Evolutionary conservation across 2,888 invertebrate genomes (phyloP).

Genomic region (Tyria jacobaeae): DNA sequence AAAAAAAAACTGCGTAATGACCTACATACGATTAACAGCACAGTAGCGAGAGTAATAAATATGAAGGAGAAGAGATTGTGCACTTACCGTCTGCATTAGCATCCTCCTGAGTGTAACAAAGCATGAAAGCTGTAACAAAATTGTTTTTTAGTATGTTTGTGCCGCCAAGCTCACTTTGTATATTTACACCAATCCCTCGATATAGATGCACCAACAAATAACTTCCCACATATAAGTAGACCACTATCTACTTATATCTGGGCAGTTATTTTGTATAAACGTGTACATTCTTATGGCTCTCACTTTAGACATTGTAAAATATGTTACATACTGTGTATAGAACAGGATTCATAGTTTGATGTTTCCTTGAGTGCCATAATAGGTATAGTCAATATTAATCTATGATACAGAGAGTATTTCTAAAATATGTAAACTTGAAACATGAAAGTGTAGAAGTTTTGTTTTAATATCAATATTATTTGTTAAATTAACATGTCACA

Average conservation of each 20-base stretch:
- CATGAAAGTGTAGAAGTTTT: no score
- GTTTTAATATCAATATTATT: no score
- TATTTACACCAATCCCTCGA: constrained; percentile 38
- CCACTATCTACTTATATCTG: no score
- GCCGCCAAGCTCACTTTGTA: constrained; percentile 42
- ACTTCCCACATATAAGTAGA: neutral
- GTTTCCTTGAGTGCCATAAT: no score
- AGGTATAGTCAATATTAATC: no score
- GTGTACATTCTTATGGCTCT: no score
- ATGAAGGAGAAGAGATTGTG: constrained; percentile 44
- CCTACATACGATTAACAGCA: constrained; percentile 76
- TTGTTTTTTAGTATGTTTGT: constrained; percentile 61
- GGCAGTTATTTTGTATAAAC: neutral
- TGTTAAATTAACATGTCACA: no score
- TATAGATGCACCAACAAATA: constrained; percentile 32
- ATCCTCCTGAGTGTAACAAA: constrained; percentile 97
- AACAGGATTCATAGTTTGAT: no score
- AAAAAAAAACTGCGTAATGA: constrained; percentile 73
- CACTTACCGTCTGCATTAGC: constrained; percentile 95
- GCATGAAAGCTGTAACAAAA: constrained; percentile 96
- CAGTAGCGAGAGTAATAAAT: constrained; percentile 69
- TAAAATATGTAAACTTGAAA: no score
- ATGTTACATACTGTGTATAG: no score
- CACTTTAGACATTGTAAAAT: no score
- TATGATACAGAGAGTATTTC: no score